Base-by-base conservation (phyloP, 2,113 vertebrate species). In the Plotosus lineatus region DNA sequence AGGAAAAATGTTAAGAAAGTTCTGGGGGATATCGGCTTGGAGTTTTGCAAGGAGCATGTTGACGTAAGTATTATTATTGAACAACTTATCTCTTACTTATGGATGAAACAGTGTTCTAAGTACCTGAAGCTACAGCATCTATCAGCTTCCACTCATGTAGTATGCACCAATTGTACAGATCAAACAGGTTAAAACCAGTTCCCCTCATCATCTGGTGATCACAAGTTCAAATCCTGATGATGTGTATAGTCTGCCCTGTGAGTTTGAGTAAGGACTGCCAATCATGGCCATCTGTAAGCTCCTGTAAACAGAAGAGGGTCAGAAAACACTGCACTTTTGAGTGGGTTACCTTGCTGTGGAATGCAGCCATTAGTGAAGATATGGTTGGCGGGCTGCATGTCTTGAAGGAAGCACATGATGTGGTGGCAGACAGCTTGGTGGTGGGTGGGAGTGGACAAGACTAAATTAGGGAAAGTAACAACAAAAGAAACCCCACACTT, bases 1-100 rank as follows among this genome's bases (percentile, higher is more conserved):
- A 95, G 98, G 91, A 98, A 95, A 94, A 98, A 97, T 94, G 98
- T 99, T 90, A 98, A 99, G 94, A 98, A 94, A 93, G 97, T 97
- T 87, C 94, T 99, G 91, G 96, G 96, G 91, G 98, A 99, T 93
- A 99, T 99, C 89, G 98, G 98, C 90, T 93, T 99, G 92, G 98
- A 99, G 92, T 98, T 97, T 92, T 98, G 96, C 92, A 96, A 93
- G 94, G 97, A 98, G 85, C 98, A 98, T 90, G 92, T 98, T 90
- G 95, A 97, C 92, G 98, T 98, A 93, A 96, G 96, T 94, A 92
- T 33, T 58, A 11, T 40, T 40, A 42, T 48, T 23, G 23, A 56
- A 40, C 14, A 38, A 65, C 26, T 36, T 55, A 3, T 56, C 46
- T 21, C 3, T 21, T 9, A 23, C 12, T 72, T 1, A 72, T 72